Evolutionary conservation across 1,140 invertebrate species (phyloP), one percentile per base, ranked within the genome.

Genomic region (Microvelia longipes): DNA sequence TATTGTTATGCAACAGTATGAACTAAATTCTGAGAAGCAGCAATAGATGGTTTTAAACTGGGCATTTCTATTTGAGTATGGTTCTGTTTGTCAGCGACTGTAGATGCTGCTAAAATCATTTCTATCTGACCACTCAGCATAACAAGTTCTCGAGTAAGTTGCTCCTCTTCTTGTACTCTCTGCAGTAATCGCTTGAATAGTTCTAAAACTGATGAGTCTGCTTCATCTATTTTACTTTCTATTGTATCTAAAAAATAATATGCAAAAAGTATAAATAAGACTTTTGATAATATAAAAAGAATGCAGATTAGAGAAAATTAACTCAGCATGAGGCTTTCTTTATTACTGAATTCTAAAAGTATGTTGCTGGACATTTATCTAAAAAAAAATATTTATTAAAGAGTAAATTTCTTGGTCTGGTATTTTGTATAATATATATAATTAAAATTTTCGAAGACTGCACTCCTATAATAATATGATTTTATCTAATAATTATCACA

Each of bases 61-160:
- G 69, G 69, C n/a, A 67, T 25, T 19, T 50, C 35, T 50, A 50
- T 11, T 50, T 50, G 5, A 27, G 26, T 26, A 19, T 1, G 5
- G 14, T 24, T 11, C 30, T 69, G 29, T 19, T 2, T 61, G 11
- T 67, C 25, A 28, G 19, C 29, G 27, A 27, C n/a, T 29, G 29
- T 72, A 26, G 78, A 74, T 19, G 81, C 82, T 2, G 86, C 82
- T 60, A 90, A 76, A n/a, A 91, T 76, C 76, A 90, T 83, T 73
- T 86, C 81, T 63, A 91, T 81, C 27, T 83, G 81, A n/a, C 90
- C 90, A 77, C 90, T 85, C 15, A 91, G 75, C 75, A 85, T 80
- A 70, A 83, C 75, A 30, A 90, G 77, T 28, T 85, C 80, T 69
- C 83, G 79, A 68, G 85, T 85, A 14, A 90, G 81, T 11, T 85